Base-by-base conservation (phyloP, 1,140 invertebrate species). In the Campoletis sonorensis region DNA sequence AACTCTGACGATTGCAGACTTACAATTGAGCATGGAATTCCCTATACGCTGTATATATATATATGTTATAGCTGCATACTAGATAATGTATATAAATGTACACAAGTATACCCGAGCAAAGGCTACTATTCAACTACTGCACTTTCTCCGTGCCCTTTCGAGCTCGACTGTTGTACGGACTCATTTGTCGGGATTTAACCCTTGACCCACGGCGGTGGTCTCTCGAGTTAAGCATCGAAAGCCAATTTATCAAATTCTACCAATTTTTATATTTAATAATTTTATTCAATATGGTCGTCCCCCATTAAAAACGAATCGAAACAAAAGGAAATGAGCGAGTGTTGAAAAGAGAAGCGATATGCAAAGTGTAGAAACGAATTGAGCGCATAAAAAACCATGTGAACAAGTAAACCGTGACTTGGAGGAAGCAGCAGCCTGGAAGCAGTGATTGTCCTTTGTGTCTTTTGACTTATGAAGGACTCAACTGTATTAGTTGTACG, bases 141-240 rank as follows among this genome's bases (percentile, higher is more conserved):
- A 64, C 61, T 64, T 64, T 64, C 21, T 64, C 61, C 61, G 26
- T 64, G 26, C 61, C 23, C 51, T 54, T 54, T 54, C n/a, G 51
- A 54, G 51, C 51, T 54, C 1, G 4, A 54, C 51, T 54, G 51
- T 54, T 54, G 3, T 18, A 54, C 51, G 51, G 51, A 54, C 51
- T 54, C 51, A 54, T 54, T 54, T 54, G 51, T 54, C 51, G 51
- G 16, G 51, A 54, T 54, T 54, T 21, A 54, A 54, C 51, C 51
- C 51, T 54, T 54, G 10, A 54, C 51, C 51, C 51, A 54, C 51
- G 51, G 8, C 51, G 51, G 51, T 54, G 51, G 51, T 54, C 16
- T 54, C 51, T 54, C 51, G 51, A 54, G n/a, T 11, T 45, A 5
- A 54, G 16, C 3, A n/a, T 54, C 51, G 51, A 54, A 18, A 54